These are phyloP conservation scores for Protomyctophum bolini DNA, from an alignment of 2,113 vertebrate species.

Conservation along the genomic window DNA sequence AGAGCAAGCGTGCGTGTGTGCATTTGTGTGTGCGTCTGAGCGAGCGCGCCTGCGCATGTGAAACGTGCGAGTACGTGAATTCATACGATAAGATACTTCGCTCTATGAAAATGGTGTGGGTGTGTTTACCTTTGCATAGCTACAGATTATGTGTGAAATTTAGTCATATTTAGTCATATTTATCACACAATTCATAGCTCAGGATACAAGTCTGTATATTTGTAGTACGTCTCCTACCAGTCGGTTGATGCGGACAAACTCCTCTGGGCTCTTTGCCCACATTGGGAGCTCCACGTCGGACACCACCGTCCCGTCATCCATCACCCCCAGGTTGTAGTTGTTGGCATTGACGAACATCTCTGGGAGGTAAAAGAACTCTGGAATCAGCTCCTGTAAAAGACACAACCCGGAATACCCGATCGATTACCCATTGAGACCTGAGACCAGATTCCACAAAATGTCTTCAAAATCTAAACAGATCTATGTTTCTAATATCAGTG, in stretches of 20 bases:
- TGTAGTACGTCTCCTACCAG: slow-evolving; percentile 77
- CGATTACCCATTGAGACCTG: no score
- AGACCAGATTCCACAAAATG: no score
- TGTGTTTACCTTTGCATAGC: no score
- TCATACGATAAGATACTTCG: neutral
- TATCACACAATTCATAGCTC: neutral
- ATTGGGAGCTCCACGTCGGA: slow-evolving; percentile 97
- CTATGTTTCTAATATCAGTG: no score
- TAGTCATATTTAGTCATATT: neutral
- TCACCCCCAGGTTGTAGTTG: slow-evolving; percentile 96
- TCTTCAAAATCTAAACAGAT: no score
- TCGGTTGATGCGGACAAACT: slow-evolving; percentile 96
- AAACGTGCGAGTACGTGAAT: neutral
- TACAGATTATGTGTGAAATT: neutral
- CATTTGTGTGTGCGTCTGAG: no score
- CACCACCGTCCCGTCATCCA: slow-evolving; percentile 94
- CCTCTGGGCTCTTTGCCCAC: slow-evolving; percentile 97
- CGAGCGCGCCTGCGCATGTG: no score
- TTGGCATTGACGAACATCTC: slow-evolving; percentile 99
- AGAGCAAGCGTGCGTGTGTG: no score
- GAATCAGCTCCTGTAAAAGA: slow-evolving; percentile 89
- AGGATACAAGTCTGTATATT: neutral
- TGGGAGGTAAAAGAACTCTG: slow-evolving; percentile 98
- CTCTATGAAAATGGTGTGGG: neutral
- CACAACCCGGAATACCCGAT: neutral